A percentile compares a stretch with the other conserved stretches of the same genome.
These are phyloP conservation scores for Athalia cordata DNA, from an alignment of 2,888 invertebrate species.

Conservation along the genomic window DNA sequence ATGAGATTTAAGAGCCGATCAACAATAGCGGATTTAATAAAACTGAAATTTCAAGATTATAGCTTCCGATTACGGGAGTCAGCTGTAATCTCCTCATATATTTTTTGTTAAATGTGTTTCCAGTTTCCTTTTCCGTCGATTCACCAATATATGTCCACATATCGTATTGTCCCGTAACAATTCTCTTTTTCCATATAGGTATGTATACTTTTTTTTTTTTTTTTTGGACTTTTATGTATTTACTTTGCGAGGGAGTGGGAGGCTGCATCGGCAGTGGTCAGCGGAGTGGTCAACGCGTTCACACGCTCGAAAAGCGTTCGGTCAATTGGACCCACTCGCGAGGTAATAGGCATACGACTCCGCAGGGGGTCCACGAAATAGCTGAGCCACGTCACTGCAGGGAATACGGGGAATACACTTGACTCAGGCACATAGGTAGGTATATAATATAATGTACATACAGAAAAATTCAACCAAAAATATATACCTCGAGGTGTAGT, in stretches of 20 bases:
- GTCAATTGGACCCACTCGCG: constrained; percentile 39
- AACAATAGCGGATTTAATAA: too few species aligned
- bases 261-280: constrained; percentile 28
- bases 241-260: neutral
- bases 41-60: too few species aligned
- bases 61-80: too few species aligned
- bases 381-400: constrained; percentile 39
- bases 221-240: neutral
- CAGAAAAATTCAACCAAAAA: too few species aligned
- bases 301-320: constrained; percentile 43
- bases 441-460: neutral
- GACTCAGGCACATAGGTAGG: neutral
- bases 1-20: too few species aligned
- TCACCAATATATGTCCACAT: too few species aligned
- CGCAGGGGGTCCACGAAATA: constrained; percentile 40
- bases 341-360: constrained; percentile 44
- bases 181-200: neutral
- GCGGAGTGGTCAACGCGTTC: constrained; percentile 39
- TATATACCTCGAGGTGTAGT: too few species aligned
- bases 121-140: too few species aligned
- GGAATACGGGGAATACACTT: neutral
- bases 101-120: too few species aligned
- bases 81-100: too few species aligned
- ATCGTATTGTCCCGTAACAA: too few species aligned
- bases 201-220: too few species aligned